Conservation (phyloP, 1,140 invertebrate species). For the Papilio aristodemus region DNA sequence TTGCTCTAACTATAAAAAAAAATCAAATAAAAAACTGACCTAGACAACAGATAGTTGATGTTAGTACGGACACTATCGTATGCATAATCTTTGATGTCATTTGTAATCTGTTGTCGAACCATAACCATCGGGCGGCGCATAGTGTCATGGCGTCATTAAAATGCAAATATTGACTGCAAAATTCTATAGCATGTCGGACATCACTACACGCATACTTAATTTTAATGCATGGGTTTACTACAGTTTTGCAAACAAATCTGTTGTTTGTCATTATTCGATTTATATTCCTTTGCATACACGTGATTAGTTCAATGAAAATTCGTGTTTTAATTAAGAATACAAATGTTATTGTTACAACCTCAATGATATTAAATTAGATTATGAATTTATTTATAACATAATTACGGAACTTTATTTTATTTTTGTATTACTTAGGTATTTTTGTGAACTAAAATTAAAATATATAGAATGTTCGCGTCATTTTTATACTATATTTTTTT, state of each 20-base stretch:
- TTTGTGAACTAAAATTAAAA: too few relatives aligned
- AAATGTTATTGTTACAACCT: neutral
- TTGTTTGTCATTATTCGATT: neutral
- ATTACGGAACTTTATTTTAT: too few relatives aligned
- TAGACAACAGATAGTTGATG: neutral
- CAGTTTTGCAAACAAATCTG: neutral
- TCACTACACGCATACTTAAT: conserved; percentile 1
- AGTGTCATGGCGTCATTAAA: conserved; percentile 20
- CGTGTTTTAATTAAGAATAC: too few relatives aligned
- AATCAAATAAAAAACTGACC: too few relatives aligned
- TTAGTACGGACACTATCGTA: neutral
- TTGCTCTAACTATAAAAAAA: too few relatives aligned
- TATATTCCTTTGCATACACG: neutral
- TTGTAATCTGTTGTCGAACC: conserved; percentile 14
- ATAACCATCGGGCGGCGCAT: neutral
- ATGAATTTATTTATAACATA: too few relatives aligned
- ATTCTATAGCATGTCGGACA: conserved; percentile 3
- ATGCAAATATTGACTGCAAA: conserved; percentile 5
- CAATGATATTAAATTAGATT: neutral
- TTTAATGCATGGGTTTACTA: conserved; percentile 11
- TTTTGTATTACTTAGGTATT: too few relatives aligned
- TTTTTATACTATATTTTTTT: too few relatives aligned
- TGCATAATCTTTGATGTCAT: conserved; percentile 5
- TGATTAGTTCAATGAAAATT: neutral
- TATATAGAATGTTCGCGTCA: too few relatives aligned